A percentile compares a stretch with the other conserved stretches of the same genome.
These are phyloP conservation scores for Bombus balteatus DNA, from an alignment of 1,140 invertebrate genomes.

Conservation along the genomic window DNA sequence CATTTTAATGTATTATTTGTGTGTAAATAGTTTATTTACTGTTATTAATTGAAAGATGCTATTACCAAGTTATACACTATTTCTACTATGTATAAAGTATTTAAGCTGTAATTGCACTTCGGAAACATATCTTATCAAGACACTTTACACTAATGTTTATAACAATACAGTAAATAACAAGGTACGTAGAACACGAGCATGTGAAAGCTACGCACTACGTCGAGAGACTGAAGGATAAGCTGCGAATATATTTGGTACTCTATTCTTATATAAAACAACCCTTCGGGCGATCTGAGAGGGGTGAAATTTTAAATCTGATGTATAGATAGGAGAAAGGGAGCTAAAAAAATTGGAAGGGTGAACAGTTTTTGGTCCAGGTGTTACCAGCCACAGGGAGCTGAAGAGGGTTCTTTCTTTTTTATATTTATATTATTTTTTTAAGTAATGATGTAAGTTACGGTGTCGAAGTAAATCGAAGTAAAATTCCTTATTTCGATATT, in stretches of 20 bases:
- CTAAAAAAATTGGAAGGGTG: slow-evolving; percentile 81
- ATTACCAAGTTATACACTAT: too few relatives aligned
- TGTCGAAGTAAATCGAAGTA: too few relatives aligned
- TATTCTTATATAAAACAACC: slow-evolving; percentile 83
- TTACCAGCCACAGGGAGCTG: slow-evolving; percentile 70
- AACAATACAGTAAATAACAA: background rate
- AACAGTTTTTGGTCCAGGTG: slow-evolving; percentile 79
- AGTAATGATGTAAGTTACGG: background rate
- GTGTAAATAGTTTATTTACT: too few relatives aligned
- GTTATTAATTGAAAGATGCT: background rate
- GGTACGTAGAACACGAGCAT: background rate
- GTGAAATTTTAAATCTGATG: slow-evolving; percentile 71
- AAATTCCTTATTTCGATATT: too few relatives aligned
- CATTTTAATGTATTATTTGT: background rate
- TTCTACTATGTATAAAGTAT: background rate
- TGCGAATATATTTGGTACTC: slow-evolving; percentile 68
- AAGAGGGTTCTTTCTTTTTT: slow-evolving; percentile 71
- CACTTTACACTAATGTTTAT: background rate
- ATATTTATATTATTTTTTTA: slow-evolving; percentile 37
- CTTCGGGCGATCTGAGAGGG: slow-evolving; percentile 77
- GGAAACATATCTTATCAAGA: background rate
- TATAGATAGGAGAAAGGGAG: slow-evolving; percentile 71
- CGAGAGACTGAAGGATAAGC: slow-evolving; percentile 69
- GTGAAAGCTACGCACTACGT: slow-evolving; percentile 39
- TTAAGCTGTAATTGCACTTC: background rate